Conservation (phyloP, 1,140 invertebrate genomes). For the Euglossa dilemma region DNA sequence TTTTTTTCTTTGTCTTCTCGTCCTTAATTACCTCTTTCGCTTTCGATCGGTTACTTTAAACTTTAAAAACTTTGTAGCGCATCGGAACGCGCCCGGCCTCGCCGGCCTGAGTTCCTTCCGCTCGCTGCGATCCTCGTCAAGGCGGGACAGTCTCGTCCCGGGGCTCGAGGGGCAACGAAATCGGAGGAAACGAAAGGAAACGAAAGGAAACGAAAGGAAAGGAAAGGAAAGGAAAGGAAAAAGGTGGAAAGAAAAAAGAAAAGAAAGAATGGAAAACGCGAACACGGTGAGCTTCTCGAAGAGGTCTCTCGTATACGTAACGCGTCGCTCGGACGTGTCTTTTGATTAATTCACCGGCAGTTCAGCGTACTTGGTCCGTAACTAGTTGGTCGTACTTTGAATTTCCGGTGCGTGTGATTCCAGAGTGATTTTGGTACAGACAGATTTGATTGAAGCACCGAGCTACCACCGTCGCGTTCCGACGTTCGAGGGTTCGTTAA, state of each 20-base stretch:
- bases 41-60: constrained; percentile 55
- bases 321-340: constrained; percentile 34
- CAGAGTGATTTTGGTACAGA: constrained; percentile 59
- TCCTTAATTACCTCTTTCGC: constrained; percentile 54
- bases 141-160: not conserved
- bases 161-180: not conserved
- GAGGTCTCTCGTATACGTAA: constrained; percentile 41
- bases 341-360: constrained; percentile 65
- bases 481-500: constrained; percentile 26
- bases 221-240: too few relatives aligned
- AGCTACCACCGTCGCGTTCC: constrained; percentile 28
- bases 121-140: not conserved
- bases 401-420: constrained; percentile 54
- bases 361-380: constrained; percentile 70
- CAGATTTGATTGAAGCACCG: constrained; percentile 60
- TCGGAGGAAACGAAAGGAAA: too few relatives aligned
- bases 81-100: constrained; percentile 30
- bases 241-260: not conserved
- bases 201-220: too few relatives aligned
- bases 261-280: not conserved
- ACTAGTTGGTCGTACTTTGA: constrained; percentile 69
- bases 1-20: constrained; percentile 20
- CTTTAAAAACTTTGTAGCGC: constrained; percentile 56
- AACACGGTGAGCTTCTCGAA: constrained; percentile 6
- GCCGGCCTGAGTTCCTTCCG: too few relatives aligned